Evolutionary conservation across 2,113 vertebrate species (phyloP), one percentile per base, ranked within the genome.

Genomic region (Procavia capensis): DNA sequence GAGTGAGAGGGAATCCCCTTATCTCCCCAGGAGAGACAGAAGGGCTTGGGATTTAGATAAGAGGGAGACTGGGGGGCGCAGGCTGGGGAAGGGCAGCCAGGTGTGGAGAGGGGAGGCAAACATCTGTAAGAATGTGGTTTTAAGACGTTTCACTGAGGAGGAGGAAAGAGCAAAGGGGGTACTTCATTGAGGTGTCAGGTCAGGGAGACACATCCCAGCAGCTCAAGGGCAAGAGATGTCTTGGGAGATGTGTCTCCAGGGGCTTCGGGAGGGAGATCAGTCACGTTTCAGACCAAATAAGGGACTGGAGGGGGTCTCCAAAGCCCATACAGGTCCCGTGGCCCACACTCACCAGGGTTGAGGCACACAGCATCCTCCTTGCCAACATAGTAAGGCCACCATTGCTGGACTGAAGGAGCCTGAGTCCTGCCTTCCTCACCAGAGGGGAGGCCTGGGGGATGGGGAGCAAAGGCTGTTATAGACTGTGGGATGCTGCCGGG

Each of bases 21-120:
- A 96, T 97, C 97, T 96, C 88, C 31, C 63, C 19, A 43, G 88
- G 83, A 83, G 97, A 97, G 95, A 95, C 96, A 22, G 85, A 68
- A 85, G 64, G 85, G 90, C 94, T 93, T 9, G 29, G 90, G 93
- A 96, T 97, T 97, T 95, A 97, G 97, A 97, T 98, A 97, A 97
- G 92, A 91, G 64, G 85, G 95, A 94, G 94, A 45, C 96, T n/a
- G 9, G 87, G 93, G 84, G 87, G 16, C 2, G 5, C 9, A 1
- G 54, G 57, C 31, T 41, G 11, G 34, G 85, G 75, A 27, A 59
- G 70, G 80, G 43, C 85, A 45, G 68, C 43, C 94, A 90, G 94
- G 95, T 86, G 80, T 90, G 68, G 1, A 29, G 34, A 39, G 27
- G 20, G 75, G 89, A 83, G 74, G 34, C 87, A 93, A 90, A 47